Percentiles rank a stretch among this genome's conserved stretches.
These are phyloP conservation scores for Aphelenchoides fujianensis DNA, from an alignment of 1,140 invertebrate species.

Conservation along the genomic window DNA sequence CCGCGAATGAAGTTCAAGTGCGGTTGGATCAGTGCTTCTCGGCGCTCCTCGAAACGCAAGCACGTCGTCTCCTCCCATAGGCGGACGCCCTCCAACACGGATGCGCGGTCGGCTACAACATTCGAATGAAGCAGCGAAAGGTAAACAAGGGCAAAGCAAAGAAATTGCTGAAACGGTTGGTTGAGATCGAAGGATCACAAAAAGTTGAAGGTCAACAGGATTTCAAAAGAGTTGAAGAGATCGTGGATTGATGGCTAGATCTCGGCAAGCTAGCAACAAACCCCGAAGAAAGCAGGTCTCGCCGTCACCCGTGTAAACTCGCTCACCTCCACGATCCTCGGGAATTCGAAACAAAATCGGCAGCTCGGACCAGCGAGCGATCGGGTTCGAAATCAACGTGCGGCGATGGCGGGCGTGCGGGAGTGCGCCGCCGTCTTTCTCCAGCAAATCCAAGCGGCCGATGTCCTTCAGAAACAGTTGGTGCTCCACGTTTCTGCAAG, in stretches of 20 bases:
- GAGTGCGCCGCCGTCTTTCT: constrained; percentile 2
- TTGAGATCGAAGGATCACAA: too few relatives aligned
- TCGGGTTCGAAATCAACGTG: constrained; percentile 27
- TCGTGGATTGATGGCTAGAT: too few relatives aligned
- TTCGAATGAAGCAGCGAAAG: too few relatives aligned
- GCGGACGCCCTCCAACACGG: constrained; percentile 22
- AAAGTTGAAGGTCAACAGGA: too few relatives aligned
- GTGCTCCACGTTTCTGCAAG: constrained; percentile 32
- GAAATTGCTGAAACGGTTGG: too few relatives aligned
- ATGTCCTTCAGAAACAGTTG: constrained; percentile 31
- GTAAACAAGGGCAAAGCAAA: too few relatives aligned
- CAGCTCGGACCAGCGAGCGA: constrained; percentile 21
- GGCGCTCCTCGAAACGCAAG: constrained; percentile 25
- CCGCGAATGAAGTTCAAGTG: constrained; percentile 27
- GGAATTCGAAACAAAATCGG: constrained; percentile 31
- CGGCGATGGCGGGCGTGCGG: constrained; percentile 8
- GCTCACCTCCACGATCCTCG: constrained; percentile 14
- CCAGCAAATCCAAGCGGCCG: constrained; percentile 19
- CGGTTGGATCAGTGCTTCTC: not conserved
- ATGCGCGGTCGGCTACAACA: constrained; percentile 26
- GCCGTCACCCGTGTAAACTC: not conserved
- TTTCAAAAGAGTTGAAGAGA: too few relatives aligned
- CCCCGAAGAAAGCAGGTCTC: too few relatives aligned
- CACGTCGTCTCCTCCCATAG: constrained; percentile 26
- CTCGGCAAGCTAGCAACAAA: too few relatives aligned